Conservation (phyloP, 2,113 vertebrate species). For the Narcine bancroftii region DNA sequence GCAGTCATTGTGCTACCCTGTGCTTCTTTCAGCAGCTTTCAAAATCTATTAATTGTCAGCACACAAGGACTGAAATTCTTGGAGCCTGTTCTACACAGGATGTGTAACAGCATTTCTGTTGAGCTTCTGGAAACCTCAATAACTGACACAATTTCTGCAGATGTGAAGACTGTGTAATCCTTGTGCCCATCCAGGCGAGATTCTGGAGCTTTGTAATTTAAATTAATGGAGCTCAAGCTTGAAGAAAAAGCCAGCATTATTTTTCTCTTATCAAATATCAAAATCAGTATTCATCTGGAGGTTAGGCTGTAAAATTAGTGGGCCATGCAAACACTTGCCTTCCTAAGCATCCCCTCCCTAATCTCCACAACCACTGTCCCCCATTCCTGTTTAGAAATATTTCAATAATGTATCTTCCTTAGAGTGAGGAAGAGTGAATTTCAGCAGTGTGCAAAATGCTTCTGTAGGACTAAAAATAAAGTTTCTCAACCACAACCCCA, state of each 20-base stretch:
- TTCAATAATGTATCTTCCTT: neutral
- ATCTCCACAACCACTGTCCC: too few species aligned
- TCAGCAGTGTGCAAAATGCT: neutral
- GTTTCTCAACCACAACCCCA: neutral
- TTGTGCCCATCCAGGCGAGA: neutral
- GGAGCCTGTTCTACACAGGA: neutral
- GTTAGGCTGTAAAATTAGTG: neutral
- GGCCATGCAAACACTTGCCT: neutral
- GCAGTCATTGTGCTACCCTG: too few species aligned
- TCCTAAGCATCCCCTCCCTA: neutral
- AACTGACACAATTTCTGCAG: neutral
- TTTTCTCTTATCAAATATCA: neutral
- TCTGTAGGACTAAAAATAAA: slow-evolving; percentile 11
- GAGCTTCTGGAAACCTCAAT: neutral
- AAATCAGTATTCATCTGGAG: too few species aligned
- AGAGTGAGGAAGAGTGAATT: neutral
- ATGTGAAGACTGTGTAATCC: neutral
- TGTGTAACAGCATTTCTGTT: neutral
- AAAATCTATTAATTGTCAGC: neutral
- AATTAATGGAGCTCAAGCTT: neutral
- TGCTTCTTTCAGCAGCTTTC: neutral
- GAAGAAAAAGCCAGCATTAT: neutral
- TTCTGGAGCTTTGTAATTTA: neutral
- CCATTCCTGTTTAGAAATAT: too few species aligned
- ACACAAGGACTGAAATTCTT: neutral